These are phyloP conservation scores for Oceanodroma tethys DNA, from an alignment of 2,113 vertebrate genomes.

Conservation along the genomic window DNA sequence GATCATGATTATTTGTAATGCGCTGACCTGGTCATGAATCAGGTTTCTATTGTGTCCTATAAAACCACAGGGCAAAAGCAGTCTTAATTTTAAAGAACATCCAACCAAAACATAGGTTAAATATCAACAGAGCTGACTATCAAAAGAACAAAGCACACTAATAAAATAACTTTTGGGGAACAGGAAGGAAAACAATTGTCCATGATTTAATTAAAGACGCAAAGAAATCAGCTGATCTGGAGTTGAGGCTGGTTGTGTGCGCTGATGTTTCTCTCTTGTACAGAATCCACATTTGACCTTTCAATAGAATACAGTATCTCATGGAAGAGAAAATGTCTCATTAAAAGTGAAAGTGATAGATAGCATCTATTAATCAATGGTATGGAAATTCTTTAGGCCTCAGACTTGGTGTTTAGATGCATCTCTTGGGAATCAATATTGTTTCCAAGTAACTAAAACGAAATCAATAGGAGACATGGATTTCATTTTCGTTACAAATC, in stretches of 20 bases:
- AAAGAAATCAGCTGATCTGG: background rate
- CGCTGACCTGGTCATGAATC: background rate
- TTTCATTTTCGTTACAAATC: slow-evolving; percentile 72
- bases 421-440: slow-evolving; percentile 74
- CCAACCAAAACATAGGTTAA: background rate
- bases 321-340: slow-evolving; percentile 59
- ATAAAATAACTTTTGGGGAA: background rate
- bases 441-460: slow-evolving; percentile 76
- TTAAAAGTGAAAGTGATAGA: slow-evolving; percentile 73
- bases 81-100: background rate
- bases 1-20: slow-evolving; percentile 29
- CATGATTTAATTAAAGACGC: background rate
- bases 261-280: background rate
- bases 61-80: background rate
- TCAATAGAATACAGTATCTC: slow-evolving; percentile 2
- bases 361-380: slow-evolving; percentile 69
- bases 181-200: background rate
- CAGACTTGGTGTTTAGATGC: slow-evolving; percentile 47
- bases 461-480: slow-evolving; percentile 73
- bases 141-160: background rate
- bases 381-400: slow-evolving; percentile 58
- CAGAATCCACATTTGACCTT: slow-evolving; percentile 49
- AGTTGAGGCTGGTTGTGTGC: background rate
- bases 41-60: background rate
- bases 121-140: background rate